Base-by-base conservation (phyloP, 92 coral and sea anemone genomes). In the Phymanthus crucifer region DNA sequence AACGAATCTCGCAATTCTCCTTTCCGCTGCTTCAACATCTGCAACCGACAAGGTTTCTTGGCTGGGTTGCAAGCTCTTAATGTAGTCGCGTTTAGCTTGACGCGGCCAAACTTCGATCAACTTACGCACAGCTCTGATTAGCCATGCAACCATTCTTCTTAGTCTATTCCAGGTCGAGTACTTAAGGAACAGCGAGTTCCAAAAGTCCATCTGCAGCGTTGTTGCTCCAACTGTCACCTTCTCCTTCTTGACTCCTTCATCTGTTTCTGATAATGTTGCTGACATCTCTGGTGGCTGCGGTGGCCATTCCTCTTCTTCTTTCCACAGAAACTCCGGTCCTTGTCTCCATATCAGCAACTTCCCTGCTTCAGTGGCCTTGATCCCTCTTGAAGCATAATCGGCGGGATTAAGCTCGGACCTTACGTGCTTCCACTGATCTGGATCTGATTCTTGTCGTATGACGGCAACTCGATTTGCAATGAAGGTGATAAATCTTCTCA, bases 301-400 rank as follows among this genome's bases (percentile, higher is more conserved):
- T 8, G 91, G 89, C 94, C 89, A 90, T 29, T 86, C 86, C 3
- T 61, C 32, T 9, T 6, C 50, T n/a, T 76, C 38, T 61, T 77
- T 81, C 94, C 87, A 90, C 46, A 83, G 37, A 73, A 87, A 87
- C 27, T 87, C 87, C 26, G 94, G 87, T 3, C 94, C 91, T 32
- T 36, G 14, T 72, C 37, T 76, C 89, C 94, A 83, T 40, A 40
- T 80, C 34, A 87, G 83, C 3, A 87, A 75, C 77, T 87, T 87
- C 61, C 34, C 70, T 1, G 77, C 70, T 69, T 84, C 94, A 3
- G 84, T 72, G n/a, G 85, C 83, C 70, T 75, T 84, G 37, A 84
- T 75, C n/a, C 88, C 86, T 73, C 88, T 54, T 10, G 86, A 84
- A 17, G 86, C 86, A 24, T 66, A 64, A 24, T 84, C 87, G 40